Evolutionary conservation across 2,888 invertebrate genomes (phyloP), one percentile per base, ranked within the genome.

Genomic region (Melanophora roralis): DNA sequence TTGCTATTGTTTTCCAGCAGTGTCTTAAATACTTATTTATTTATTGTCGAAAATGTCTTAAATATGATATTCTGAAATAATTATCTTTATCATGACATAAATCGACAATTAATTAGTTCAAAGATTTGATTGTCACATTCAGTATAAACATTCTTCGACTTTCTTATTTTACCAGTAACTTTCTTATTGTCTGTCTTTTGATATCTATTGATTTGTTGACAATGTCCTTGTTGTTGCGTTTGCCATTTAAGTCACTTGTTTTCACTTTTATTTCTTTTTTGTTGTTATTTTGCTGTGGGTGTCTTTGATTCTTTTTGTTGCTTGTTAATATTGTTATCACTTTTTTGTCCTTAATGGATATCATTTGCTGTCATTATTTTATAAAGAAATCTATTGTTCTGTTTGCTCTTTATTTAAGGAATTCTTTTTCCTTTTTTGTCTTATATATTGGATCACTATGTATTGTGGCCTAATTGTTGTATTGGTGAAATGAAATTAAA

Each of bases 31-130:
- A n/a, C n/a, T n/a, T n/a, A n/a, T n/a, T n/a, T n/a, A n/a, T n/a
- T n/a, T 53, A 43, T 57, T 47, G 23, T 36, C 14, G 16, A 19
- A 45, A 38, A 14, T 51, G 38, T 67, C 9, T 43, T n/a, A 60
- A 65, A 76, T 65, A 69, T 65, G 51, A 81, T 71, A 73, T 77
- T 59, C 36, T 75, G 78, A 84, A 86, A 86, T 86, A 87, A 87
- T 86, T 85, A 85, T 85, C 82, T 82, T 85, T 87, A 86, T 87
- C 85, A 83, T 85, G 86, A 87, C 86, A 85, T 84, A 85, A 85
- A 87, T 86, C 85, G 82, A 82, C 83, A 86, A 85, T 86, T 87
- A 87, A 87, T 86, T 86, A 87, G 87, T 80, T 84, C 81, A 78
- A 65, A 84, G 85, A 84, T 82, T 83, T 80, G 9, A 45, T 78